phyloP scores from a whole-genome alignment of 1,140 invertebrate genomes.

The Arion vulgaris region DNA sequence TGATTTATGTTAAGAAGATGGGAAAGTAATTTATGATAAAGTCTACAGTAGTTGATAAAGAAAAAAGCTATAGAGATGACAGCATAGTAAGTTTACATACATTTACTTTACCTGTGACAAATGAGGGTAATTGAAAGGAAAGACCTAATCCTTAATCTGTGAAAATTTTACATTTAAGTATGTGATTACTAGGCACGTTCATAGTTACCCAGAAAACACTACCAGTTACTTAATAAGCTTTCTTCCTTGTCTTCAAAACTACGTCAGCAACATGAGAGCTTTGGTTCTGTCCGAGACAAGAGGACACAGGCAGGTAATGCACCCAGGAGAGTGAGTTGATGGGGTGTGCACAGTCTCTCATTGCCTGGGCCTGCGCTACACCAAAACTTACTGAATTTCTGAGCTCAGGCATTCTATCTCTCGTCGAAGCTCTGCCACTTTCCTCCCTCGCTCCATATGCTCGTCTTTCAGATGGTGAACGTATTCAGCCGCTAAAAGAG shows the following conservation, averaged over 20 bases:
- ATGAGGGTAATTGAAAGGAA: background rate
- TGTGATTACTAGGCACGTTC: constrained; percentile 23
- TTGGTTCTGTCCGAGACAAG: background rate
- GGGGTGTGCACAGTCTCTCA: background rate
- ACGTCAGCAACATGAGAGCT: background rate
- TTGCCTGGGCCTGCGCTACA: constrained; percentile 25
- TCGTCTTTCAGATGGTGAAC: constrained; percentile 41
- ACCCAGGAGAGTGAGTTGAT: background rate
- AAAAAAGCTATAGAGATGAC: background rate
- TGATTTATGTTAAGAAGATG: too few species aligned
- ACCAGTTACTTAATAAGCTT: background rate
- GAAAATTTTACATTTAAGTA: background rate
- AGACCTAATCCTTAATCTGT: background rate
- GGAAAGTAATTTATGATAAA: background rate
- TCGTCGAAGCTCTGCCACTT: constrained; percentile 35
- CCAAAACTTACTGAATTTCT: constrained; percentile 42
- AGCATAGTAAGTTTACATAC: background rate
- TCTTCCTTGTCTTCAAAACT: background rate
- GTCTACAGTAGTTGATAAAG: background rate
- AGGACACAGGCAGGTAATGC: constrained; percentile 5
- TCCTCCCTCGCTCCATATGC: constrained; percentile 32
- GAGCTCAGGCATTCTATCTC: constrained; percentile 38
- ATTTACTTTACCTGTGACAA: background rate
- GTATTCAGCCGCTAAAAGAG: constrained; percentile 43
- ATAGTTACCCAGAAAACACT: constrained; percentile 27